These are phyloP conservation scores for Phengaris alcon DNA, from an alignment of 2,888 invertebrate species.

Conservation along the genomic window DNA sequence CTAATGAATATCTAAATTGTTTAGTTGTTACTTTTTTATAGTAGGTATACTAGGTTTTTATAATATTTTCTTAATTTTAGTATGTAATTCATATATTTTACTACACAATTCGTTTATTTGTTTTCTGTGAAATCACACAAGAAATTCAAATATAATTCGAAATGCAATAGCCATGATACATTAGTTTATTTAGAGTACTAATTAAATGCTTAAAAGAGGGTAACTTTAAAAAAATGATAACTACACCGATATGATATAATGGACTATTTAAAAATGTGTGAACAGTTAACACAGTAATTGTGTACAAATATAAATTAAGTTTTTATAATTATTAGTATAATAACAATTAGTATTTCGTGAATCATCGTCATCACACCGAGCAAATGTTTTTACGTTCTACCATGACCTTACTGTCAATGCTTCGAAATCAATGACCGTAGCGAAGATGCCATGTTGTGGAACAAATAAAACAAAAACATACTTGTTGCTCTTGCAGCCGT, in stretches of 20 bases:
- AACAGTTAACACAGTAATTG: neutral
- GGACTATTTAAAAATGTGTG: neutral
- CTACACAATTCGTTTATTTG: neutral
- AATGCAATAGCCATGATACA: neutral
- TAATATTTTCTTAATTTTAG: neutral
- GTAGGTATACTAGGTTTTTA: too few species aligned
- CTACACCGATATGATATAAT: too few species aligned
- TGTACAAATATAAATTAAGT: neutral
- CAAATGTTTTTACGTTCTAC: slow-evolving; percentile 10
- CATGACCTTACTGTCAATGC: slow-evolving; percentile 30
- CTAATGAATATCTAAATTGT: too few species aligned
- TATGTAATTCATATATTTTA: neutral
- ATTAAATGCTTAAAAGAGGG: neutral
- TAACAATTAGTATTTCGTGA: neutral
- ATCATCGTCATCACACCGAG: slow-evolving; percentile 8
- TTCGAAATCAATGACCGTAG: slow-evolving; percentile 59
- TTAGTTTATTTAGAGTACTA: neutral
- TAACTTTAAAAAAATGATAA: neutral
- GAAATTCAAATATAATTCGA: neutral
- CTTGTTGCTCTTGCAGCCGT: slow-evolving; percentile 54
- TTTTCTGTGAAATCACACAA: neutral
- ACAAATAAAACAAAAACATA: slow-evolving; percentile 49
- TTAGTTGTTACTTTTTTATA: too few species aligned
- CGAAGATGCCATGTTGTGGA: slow-evolving; percentile 48
- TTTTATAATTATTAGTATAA: neutral